Evolutionary conservation across 2,113 vertebrate genomes (phyloP).

Genomic region (Centropristis striata): DNA sequence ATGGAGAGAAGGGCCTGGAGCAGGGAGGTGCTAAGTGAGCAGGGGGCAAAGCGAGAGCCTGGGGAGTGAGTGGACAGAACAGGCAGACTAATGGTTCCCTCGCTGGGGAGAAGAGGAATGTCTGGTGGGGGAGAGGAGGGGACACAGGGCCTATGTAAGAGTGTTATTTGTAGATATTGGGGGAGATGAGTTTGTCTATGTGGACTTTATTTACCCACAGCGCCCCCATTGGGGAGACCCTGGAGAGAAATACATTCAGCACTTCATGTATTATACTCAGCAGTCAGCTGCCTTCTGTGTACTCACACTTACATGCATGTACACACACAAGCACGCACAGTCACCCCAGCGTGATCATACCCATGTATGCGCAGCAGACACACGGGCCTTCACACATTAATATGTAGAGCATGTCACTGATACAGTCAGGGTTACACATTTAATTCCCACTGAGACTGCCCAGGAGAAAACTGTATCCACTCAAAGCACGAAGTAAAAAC

Average conservation of each 20-base stretch:
- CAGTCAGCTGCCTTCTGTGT: slow-evolving; percentile 66
- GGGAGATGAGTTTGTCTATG: slow-evolving; percentile 28
- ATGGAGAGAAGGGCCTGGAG: slow-evolving; percentile 38
- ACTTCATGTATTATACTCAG: slow-evolving; percentile 75
- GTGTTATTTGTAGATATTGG: slow-evolving; percentile 45
- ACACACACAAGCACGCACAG: slow-evolving; percentile 29
- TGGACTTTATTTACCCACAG: slow-evolving; percentile 61
- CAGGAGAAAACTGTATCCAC: slow-evolving; percentile 26
- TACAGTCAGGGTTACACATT: slow-evolving; percentile 37
- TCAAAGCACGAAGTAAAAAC: neutral
- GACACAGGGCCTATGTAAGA: slow-evolving; percentile 39
- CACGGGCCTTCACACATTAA: slow-evolving; percentile 30
- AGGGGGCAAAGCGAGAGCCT: slow-evolving; percentile 61
- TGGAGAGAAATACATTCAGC: slow-evolving; percentile 75
- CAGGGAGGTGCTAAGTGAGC: slow-evolving; percentile 68
- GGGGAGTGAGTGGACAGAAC: slow-evolving; percentile 58
- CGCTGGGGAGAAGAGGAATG: slow-evolving; percentile 75
- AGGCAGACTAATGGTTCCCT: slow-evolving; percentile 64
- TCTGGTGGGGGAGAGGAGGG: slow-evolving; percentile 41
- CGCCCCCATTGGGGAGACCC: slow-evolving; percentile 67
- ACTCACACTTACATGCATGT: slow-evolving; percentile 35
- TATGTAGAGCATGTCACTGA: slow-evolving; percentile 55
- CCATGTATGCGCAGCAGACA: slow-evolving; percentile 13
- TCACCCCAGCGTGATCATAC: slow-evolving; percentile 21
- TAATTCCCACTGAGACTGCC: slow-evolving; percentile 24